A percentile compares a stretch with the other conserved stretches of the same genome.
These are phyloP conservation scores for Erynnis tages DNA, from an alignment of 2,888 invertebrate genomes.

Conservation along the genomic window DNA sequence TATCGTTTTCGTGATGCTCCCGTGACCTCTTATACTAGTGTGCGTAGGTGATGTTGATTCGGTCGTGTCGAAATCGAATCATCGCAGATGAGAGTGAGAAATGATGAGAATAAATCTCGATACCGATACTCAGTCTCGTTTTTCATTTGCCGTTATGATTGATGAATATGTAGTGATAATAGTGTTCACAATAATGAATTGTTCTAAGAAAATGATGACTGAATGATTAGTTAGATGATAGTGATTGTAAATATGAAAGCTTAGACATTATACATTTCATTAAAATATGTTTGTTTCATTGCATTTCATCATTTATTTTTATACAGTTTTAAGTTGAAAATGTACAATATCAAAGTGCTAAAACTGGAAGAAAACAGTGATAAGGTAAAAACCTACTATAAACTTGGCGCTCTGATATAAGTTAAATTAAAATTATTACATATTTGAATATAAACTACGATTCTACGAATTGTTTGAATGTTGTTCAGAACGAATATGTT, in stretches of 20 bases:
- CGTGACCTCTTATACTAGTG: constrained; percentile 55
- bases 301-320: constrained; percentile 31
- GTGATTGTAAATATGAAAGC: constrained; percentile 78
- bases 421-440: too few relatives aligned
- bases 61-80: constrained; percentile 64
- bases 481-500: too few relatives aligned
- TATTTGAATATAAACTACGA: too few relatives aligned
- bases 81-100: constrained; percentile 53
- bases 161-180: constrained; percentile 76
- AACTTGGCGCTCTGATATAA: too few relatives aligned
- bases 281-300: constrained; percentile 63
- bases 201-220: constrained; percentile 75
- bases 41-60: constrained; percentile 60
- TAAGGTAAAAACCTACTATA: background rate
- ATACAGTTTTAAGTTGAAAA: constrained; percentile 16
- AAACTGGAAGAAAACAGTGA: constrained; percentile 4
- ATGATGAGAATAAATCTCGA: constrained; percentile 64
- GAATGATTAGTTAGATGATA: constrained; percentile 74
- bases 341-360: constrained; percentile 12
- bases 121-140: constrained; percentile 75
- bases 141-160: constrained; percentile 76
- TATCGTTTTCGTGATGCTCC: constrained; percentile 57
- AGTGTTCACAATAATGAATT: constrained; percentile 75
- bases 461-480: too few relatives aligned
- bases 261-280: constrained; percentile 79